A percentile compares a stretch with the other conserved stretches of the same genome.
These are phyloP conservation scores for Acanthis flammea DNA, from an alignment of 2,797 vertebrate genomes.

Conservation along the genomic window DNA sequence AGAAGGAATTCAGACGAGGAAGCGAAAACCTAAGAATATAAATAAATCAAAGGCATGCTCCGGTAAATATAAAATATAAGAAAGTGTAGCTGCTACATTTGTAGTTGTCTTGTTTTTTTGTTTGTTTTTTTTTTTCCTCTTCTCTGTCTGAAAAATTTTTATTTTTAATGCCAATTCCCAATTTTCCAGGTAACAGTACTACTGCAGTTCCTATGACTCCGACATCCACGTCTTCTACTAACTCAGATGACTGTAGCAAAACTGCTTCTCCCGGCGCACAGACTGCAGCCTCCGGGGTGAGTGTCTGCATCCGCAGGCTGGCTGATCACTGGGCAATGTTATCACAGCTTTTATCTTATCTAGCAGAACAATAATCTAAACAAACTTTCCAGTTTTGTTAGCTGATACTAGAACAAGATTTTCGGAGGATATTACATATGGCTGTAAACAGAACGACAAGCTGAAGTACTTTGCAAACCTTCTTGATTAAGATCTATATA, in stretches of 20 bases:
- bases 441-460: conserved; percentile 70
- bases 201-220: conserved; percentile 95
- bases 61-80: conserved; percentile 58
- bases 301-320: neutral
- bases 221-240: conserved; percentile 94
- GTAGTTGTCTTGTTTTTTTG: neutral
- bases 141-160: neutral
- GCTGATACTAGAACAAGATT: conserved; percentile 73
- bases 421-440: conserved; percentile 68
- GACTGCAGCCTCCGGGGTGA: conserved; percentile 85
- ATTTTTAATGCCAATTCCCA: conserved; percentile 16
- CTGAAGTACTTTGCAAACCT: conserved; percentile 71
- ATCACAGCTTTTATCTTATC: conserved; percentile 81
- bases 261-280: conserved; percentile 88
- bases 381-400: conserved; percentile 75
- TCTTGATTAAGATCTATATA: conserved; percentile 70
- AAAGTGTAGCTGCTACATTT: neutral
- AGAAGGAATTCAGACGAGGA: conserved; percentile 98
- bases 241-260: conserved; percentile 95
- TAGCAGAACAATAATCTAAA: conserved; percentile 77
- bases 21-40: conserved; percentile 97
- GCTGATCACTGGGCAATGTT: conserved; percentile 48
- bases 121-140: neutral
- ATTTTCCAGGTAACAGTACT: conserved; percentile 84
- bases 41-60: conserved; percentile 93